phyloP scores from a whole-genome alignment of 2,888 invertebrate species.

The Leptinotarsa haldemani region DNA sequence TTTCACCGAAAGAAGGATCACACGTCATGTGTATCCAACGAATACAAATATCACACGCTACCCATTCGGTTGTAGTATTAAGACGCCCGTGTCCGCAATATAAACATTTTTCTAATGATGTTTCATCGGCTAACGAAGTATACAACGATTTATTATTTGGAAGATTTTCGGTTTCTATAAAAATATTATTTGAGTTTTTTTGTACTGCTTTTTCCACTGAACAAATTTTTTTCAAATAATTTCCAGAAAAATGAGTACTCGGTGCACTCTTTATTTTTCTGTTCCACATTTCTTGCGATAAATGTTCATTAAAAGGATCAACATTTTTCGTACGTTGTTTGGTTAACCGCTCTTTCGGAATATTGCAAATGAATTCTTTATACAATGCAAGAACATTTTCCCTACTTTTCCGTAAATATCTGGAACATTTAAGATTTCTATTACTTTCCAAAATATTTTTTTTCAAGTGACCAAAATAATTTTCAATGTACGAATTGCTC shows the following conservation, averaged over 20 bases:
- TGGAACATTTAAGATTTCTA: too few relatives aligned
- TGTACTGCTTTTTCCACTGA: background rate
- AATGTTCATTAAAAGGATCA: too few relatives aligned
- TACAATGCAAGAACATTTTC: too few relatives aligned
- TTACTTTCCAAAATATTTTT: too few relatives aligned
- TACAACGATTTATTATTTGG: background rate
- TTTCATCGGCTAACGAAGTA: background rate
- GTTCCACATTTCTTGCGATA: slow-evolving; percentile 34
- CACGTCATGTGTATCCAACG: slow-evolving; percentile 32
- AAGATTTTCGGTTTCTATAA: background rate
- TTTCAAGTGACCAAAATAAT: too few relatives aligned
- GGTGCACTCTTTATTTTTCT: slow-evolving; percentile 14
- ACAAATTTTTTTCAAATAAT: background rate
- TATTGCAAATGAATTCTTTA: too few relatives aligned
- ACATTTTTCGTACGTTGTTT: too few relatives aligned
- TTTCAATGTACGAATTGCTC: too few relatives aligned
- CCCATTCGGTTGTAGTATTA: slow-evolving; percentile 27
- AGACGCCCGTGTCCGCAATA: slow-evolving; percentile 27
- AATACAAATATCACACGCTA: too few relatives aligned
- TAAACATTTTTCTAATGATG: slow-evolving; percentile 25
- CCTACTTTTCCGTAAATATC: too few relatives aligned
- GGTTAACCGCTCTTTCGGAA: too few relatives aligned
- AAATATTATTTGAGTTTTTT: background rate
- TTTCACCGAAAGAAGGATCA: slow-evolving; percentile 10
- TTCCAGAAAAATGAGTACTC: too few relatives aligned